Conservation (phyloP, 2,888 invertebrate species). For the Troilus luridus region DNA sequence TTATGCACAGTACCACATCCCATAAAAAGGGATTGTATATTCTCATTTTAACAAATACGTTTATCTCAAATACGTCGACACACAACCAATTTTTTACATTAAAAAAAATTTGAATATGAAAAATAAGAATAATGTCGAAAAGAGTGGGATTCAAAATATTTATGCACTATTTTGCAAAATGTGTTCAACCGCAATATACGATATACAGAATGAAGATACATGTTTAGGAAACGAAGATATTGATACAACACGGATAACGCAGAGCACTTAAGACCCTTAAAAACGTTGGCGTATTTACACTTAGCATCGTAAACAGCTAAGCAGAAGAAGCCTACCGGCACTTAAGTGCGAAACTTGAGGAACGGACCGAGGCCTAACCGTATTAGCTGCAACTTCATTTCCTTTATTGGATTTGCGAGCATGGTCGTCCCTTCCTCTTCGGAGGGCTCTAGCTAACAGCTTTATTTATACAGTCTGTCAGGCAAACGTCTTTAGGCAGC, state of each 20-base stretch:
- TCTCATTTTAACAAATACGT: too few relatives aligned
- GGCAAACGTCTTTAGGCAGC: not conserved
- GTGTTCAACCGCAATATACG: too few relatives aligned
- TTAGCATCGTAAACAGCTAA: not conserved
- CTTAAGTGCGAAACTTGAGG: not conserved
- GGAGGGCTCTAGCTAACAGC: not conserved
- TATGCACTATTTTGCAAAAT: too few relatives aligned
- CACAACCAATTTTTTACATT: too few relatives aligned
- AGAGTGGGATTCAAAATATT: too few relatives aligned
- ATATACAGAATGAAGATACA: too few relatives aligned
- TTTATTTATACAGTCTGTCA: slow-evolving; percentile 21
- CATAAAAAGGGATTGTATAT: too few relatives aligned
- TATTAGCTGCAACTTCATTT: slow-evolving; percentile 15
- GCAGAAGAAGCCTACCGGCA: not conserved
- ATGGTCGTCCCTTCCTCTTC: not conserved
- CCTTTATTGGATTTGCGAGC: slow-evolving; percentile 17
- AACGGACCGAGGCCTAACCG: not conserved
- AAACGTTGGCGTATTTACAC: not conserved
- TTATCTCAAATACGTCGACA: too few relatives aligned
- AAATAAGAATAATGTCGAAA: too few relatives aligned
- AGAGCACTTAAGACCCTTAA: not conserved
- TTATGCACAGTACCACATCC: too few relatives aligned
- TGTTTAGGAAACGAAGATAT: too few relatives aligned
- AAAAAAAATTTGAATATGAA: too few relatives aligned
- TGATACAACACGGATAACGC: not conserved